A percentile compares a stretch with the other conserved stretches of the same genome.
Conservation (phyloP, 2,888 invertebrate genomes). For the Agonopterix arenella region DNA sequence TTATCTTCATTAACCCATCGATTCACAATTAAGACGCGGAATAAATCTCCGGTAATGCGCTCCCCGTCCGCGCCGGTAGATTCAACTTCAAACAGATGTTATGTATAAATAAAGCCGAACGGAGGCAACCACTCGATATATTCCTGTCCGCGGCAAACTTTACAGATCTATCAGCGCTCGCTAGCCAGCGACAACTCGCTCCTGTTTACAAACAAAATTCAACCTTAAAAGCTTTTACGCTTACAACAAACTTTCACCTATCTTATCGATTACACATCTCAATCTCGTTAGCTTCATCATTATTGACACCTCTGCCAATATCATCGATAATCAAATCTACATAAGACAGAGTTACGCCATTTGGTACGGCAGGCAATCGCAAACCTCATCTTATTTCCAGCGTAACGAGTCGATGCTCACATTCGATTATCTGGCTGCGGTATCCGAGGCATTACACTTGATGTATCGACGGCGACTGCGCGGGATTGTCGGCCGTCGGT, state of each 20-base stretch:
- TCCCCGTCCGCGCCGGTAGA: constrained; percentile 73
- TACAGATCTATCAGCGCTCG: constrained; percentile 69
- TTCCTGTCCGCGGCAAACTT: constrained; percentile 76
- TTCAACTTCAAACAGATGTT: constrained; percentile 76
- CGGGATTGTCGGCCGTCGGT: constrained; percentile 69
- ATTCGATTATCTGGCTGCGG: constrained; percentile 75
- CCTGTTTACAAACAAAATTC: constrained; percentile 31
- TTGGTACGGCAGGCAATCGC: constrained; percentile 34
- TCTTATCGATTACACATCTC: constrained; percentile 17
- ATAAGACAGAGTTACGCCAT: constrained; percentile 36
- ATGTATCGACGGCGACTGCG: constrained; percentile 72
- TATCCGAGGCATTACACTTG: constrained; percentile 75
- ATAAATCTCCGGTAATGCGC: constrained; percentile 76
- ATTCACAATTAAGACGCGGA: constrained; percentile 77
- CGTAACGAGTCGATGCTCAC: constrained; percentile 75
- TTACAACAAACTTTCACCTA: neutral
- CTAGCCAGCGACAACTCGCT: constrained; percentile 45
- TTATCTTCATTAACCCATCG: constrained; percentile 78
- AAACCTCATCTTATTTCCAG: constrained; percentile 73
- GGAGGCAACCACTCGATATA: constrained; percentile 76
- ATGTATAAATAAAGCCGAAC: constrained; percentile 76
- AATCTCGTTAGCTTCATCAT: constrained; percentile 9
- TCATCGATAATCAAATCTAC: constrained; percentile 30
- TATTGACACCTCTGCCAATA: constrained; percentile 27
- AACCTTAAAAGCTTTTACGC: constrained; percentile 30